Evolutionary conservation across 2,113 vertebrate genomes (phyloP), one percentile per base, ranked within the genome.

Genomic region (Dendrocopos noguchii): DNA sequence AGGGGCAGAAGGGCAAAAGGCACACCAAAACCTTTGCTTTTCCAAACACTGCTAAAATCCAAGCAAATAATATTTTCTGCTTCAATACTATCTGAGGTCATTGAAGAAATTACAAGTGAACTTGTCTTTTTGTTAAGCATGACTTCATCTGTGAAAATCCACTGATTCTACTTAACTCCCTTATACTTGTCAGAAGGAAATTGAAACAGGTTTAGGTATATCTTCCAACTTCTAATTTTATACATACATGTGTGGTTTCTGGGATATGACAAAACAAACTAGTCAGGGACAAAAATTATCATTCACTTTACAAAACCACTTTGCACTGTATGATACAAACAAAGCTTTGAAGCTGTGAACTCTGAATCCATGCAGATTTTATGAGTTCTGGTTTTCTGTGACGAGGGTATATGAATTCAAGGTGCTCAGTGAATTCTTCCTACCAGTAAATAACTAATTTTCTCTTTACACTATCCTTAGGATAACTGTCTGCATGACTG

Each of bases 91-190:
- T 27, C 81, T 77, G 29, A 0, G 0, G 74, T 84, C 91, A 87
- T 6, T 81, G 74, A 92, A 90, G 59, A 93, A 92, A 79, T 70
- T 12, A 68, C 42, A 87, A 76, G 33, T 34, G 52, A 84, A 79
- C 56, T 88, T 44, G 79, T 31, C 50, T 56, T 78, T 86, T 55
- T 44, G 10, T 87, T 65, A 94, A 87, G 83, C 27, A 18, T 36
- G 29, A 86, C 31, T 94, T 89, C 34, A 78, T 34, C 65, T 91
- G 56, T 93, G 79, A 92, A 94, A 91, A 94, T 53, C 36, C 60
- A 39, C 19, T 34, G 81, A 27, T 19, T 73, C 42, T 55, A 53
- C 36, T 70, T 61, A 60, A 74, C 46, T 87, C 15, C 46, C 9
- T 27, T 46, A 1, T 20, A 46, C 8, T 63, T 33, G 34, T 67